Evolutionary conservation across 2,888 invertebrate genomes (phyloP).

Genomic region (Ormia ochracea): DNA sequence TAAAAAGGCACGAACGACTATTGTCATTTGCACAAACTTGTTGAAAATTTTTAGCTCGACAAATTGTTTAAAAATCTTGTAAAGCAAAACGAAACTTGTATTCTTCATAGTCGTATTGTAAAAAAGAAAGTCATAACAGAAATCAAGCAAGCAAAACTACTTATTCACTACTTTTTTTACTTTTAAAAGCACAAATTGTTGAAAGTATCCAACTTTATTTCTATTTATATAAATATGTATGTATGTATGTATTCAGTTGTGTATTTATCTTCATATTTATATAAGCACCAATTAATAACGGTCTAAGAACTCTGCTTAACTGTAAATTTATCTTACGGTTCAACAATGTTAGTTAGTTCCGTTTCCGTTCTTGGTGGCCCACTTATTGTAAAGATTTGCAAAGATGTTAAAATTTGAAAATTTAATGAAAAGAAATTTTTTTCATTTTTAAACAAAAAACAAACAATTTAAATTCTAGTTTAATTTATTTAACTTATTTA

Average conservation of each 20-base stretch:
- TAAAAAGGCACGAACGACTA: constrained; percentile 39
- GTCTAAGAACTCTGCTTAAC: constrained; percentile 48
- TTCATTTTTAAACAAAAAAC: not conserved
- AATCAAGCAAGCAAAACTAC: constrained; percentile 19
- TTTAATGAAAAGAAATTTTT: constrained; percentile 9
- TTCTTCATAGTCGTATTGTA: constrained; percentile 10
- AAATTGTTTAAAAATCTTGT: constrained; percentile 30
- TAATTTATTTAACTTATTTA: constrained; percentile 66
- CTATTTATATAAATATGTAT: constrained; percentile 1
- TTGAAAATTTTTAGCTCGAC: constrained; percentile 48
- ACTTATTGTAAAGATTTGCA: constrained; percentile 30
- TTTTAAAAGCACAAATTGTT: constrained; percentile 61
- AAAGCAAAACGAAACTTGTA: constrained; percentile 31
- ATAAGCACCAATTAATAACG: not conserved
- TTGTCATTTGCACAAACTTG: constrained; percentile 59
- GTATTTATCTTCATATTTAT: constrained; percentile 2
- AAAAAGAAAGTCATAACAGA: constrained; percentile 33
- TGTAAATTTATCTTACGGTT: constrained; percentile 56
- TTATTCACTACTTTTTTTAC: constrained; percentile 48
- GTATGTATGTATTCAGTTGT: too few relatives aligned
- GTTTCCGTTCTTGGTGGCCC: not conserved
- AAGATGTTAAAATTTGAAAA: constrained; percentile 12
- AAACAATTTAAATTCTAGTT: constrained; percentile 46
- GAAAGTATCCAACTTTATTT: constrained; percentile 42
- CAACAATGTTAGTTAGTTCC: constrained; percentile 40